Percentiles rank a stretch among this genome's conserved stretches.
Evolutionary conservation across 2,888 invertebrate species (phyloP).

Genomic region (Idaea dimidiata): DNA sequence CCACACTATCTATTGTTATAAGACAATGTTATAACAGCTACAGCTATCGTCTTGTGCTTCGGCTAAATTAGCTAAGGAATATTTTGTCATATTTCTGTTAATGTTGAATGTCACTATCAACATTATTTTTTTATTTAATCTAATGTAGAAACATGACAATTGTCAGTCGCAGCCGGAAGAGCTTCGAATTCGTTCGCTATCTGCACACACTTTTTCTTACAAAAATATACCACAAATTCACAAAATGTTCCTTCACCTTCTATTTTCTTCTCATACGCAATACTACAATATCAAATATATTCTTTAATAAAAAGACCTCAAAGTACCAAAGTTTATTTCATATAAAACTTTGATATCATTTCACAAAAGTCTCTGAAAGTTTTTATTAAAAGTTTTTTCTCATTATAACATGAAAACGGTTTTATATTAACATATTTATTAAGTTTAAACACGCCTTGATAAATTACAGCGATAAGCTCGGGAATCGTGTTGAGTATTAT

Average conservation of each 20-base stretch:
- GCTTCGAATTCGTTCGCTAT: too few relatives aligned
- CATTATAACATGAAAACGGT: conserved; percentile 25
- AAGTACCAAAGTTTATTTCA: conserved; percentile 9
- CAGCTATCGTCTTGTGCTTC: too few relatives aligned
- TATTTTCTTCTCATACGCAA: not conserved
- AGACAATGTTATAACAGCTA: too few relatives aligned
- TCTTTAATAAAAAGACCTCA: conserved; percentile 4
- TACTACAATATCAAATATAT: not conserved
- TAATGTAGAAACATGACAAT: too few relatives aligned
- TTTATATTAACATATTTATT: conserved; percentile 28
- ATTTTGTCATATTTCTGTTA: too few relatives aligned
- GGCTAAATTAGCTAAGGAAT: too few relatives aligned
- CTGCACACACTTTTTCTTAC: too few relatives aligned
- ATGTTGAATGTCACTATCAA: too few relatives aligned
- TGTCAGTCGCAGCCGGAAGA: too few relatives aligned
- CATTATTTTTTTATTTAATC: too few relatives aligned
- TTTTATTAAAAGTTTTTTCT: conserved; percentile 25
- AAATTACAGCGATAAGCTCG: conserved; percentile 21
- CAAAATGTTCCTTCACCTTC: not conserved
- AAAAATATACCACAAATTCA: too few relatives aligned
- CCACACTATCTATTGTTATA: too few relatives aligned
- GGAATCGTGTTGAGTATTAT: conserved; percentile 9
- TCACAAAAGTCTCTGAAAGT: conserved; percentile 16
- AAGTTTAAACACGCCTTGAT: conserved; percentile 30
- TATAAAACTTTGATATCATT: conserved; percentile 11